Evolutionary conservation across 2,888 invertebrate species (phyloP).

Genomic region (Parnassius orleans): DNA sequence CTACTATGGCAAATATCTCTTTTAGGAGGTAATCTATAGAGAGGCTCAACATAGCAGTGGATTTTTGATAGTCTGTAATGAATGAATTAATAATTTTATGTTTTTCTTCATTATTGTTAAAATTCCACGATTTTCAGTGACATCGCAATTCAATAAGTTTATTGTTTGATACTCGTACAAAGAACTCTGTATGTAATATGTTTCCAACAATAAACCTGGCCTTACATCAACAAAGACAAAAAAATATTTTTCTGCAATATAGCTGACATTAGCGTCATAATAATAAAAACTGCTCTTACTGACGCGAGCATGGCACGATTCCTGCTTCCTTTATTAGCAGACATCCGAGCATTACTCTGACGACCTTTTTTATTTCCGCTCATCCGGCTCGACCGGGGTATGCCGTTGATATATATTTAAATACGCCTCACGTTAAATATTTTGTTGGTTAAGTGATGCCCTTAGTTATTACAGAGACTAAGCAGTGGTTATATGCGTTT

Average conservation of each 20-base stretch:
- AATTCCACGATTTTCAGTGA: no score
- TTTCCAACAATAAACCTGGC: slow-evolving; percentile 27
- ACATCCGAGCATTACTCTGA: slow-evolving; percentile 64
- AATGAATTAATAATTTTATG: no score
- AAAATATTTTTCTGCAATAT: slow-evolving; percentile 42
- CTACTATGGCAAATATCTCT: no score
- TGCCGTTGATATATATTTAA: slow-evolving; percentile 42
- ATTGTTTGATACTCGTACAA: no score
- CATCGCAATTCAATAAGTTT: no score
- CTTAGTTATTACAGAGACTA: slow-evolving; percentile 18
- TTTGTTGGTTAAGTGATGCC: slow-evolving; percentile 30
- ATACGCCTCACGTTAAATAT: slow-evolving; percentile 31
- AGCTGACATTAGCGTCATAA: slow-evolving; percentile 64
- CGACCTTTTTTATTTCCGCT: slow-evolving; percentile 73
- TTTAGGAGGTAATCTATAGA: no score
- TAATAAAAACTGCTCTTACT: slow-evolving; percentile 60
- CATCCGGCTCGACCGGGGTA: slow-evolving; percentile 43
- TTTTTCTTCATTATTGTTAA: no score
- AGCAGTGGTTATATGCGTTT: not conserved
- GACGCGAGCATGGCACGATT: slow-evolving; percentile 55
- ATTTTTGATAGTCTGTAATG: no score
- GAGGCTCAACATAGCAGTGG: no score
- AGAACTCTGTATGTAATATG: no score
- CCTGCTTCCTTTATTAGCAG: slow-evolving; percentile 68
- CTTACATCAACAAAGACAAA: slow-evolving; percentile 26